These are phyloP conservation scores for Calliopsis andreniformis DNA, from an alignment of 1,140 invertebrate genomes.

Conservation along the genomic window DNA sequence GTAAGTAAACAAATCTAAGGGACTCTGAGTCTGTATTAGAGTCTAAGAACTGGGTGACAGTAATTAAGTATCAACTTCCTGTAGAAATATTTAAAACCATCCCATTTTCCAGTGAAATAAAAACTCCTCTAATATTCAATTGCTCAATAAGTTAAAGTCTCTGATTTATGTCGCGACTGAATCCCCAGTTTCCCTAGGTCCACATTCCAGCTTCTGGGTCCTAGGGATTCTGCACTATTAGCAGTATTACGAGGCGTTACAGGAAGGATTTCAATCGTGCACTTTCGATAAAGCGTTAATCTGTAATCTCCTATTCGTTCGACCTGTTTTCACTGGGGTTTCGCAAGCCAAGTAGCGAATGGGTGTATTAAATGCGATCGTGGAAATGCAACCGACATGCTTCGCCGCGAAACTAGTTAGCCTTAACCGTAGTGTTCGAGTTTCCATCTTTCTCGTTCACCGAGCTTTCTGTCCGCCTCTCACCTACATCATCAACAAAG, in stretches of 20 bases:
- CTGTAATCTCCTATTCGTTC: slow-evolving; percentile 19
- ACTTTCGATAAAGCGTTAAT: slow-evolving; percentile 21
- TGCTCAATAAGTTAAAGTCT: too few relatives aligned
- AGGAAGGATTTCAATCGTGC: slow-evolving; percentile 3
- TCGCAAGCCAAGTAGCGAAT: slow-evolving; percentile 31
- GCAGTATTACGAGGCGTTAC: background rate
- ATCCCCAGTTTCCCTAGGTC: too few relatives aligned
- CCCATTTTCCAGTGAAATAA: too few relatives aligned
- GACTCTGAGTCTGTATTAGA: too few relatives aligned
- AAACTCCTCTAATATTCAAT: too few relatives aligned
- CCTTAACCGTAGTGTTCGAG: slow-evolving; percentile 66
- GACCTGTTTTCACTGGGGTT: slow-evolving; percentile 54
- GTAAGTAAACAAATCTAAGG: too few relatives aligned
- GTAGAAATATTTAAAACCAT: too few relatives aligned
- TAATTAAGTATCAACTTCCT: too few relatives aligned
- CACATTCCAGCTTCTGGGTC: too few relatives aligned
- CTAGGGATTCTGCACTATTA: too few relatives aligned
- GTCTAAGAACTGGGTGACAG: too few relatives aligned
- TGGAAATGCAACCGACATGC: slow-evolving; percentile 57
- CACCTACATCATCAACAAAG: slow-evolving; percentile 37
- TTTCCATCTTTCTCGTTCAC: slow-evolving; percentile 51
- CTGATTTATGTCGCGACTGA: too few relatives aligned
- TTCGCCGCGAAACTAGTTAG: slow-evolving; percentile 58
- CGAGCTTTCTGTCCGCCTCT: slow-evolving; percentile 44
- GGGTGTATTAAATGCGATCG: slow-evolving; percentile 51